Percentiles rank a stretch among this genome's conserved stretches.
phyloP scores from a whole-genome alignment of 2,888 invertebrate species.

The Amaurobius ferox region DNA sequence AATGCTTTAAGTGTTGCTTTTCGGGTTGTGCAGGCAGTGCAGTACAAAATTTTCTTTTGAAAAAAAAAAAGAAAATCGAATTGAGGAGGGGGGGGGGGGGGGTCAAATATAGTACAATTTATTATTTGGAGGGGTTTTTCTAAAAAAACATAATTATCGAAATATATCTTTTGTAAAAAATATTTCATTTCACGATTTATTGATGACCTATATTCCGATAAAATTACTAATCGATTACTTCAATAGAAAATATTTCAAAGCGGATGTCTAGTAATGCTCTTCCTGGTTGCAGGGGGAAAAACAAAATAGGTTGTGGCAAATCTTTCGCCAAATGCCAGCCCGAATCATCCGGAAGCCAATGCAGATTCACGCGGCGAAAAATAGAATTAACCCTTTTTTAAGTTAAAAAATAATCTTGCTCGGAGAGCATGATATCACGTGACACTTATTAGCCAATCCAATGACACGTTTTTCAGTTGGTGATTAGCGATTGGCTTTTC shows the following conservation, averaged over 20 bases:
- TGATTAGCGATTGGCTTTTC: slow-evolving; percentile 44
- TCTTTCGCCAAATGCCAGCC: neutral
- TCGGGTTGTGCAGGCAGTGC: too few species aligned
- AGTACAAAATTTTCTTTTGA: too few species aligned
- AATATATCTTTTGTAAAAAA: too few species aligned
- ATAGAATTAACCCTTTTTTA: neutral
- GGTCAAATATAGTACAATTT: too few species aligned
- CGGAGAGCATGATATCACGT: neutral
- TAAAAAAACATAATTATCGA: too few species aligned
- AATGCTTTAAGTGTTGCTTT: too few species aligned
- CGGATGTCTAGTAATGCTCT: neutral
- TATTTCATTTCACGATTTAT: too few species aligned
- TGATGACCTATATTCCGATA: too few species aligned
- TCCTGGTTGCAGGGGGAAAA: neutral
- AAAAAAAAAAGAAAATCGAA: too few species aligned
- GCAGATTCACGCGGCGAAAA: neutral
- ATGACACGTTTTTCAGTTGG: neutral
- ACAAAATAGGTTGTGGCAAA: neutral
- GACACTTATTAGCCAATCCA: slow-evolving; percentile 30
- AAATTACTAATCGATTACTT: too few species aligned
- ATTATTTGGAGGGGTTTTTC: too few species aligned
- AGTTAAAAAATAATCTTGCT: neutral
- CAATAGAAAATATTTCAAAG: neutral
- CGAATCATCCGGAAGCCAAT: neutral
- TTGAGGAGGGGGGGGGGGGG: too few species aligned